A percentile compares a stretch with the other conserved stretches of the same genome.
Conservation (phyloP, 2,797 vertebrate genomes). For the Lagorchestes hirsutus region DNA sequence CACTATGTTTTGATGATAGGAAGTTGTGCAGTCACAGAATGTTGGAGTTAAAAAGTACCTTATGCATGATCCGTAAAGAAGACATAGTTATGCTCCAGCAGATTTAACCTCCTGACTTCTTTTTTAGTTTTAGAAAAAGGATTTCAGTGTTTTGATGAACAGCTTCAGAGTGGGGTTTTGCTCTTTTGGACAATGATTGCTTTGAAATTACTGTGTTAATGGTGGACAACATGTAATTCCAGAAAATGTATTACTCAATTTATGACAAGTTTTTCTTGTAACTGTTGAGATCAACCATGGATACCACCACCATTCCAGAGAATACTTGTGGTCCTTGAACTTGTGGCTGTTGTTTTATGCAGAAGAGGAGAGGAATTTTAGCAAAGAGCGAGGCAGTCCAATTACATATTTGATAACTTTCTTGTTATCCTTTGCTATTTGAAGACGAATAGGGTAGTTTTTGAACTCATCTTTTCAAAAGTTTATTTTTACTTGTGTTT, state of each 20-base stretch:
- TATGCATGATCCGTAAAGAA: not conserved
- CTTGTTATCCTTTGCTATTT: conserved; percentile 37
- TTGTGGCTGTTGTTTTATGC: conserved; percentile 22
- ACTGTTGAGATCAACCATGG: not conserved
- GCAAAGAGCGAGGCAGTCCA: conserved; percentile 49
- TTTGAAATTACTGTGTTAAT: conserved; percentile 32
- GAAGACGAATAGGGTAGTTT: conserved; percentile 40
- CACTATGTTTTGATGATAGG: not conserved
- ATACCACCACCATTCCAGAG: not conserved
- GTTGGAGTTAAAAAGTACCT: not conserved
- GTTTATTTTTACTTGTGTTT: not conserved
- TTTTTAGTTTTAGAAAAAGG: not conserved
- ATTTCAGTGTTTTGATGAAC: not conserved
- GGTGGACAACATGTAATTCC: not conserved
- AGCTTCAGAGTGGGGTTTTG: not conserved
- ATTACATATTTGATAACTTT: not conserved
- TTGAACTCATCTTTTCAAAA: conserved; percentile 36
- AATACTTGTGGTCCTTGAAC: conserved; percentile 46
- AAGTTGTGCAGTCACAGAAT: not conserved
- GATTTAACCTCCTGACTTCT: not conserved
- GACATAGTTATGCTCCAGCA: not conserved
- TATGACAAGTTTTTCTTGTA: not conserved
- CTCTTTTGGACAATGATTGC: conserved; percentile 25
- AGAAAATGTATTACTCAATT: not conserved
- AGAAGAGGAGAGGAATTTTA: conserved; percentile 57